Conservation (phyloP, 2,797 vertebrate genomes). For the Monodelphis domestica region DNA sequence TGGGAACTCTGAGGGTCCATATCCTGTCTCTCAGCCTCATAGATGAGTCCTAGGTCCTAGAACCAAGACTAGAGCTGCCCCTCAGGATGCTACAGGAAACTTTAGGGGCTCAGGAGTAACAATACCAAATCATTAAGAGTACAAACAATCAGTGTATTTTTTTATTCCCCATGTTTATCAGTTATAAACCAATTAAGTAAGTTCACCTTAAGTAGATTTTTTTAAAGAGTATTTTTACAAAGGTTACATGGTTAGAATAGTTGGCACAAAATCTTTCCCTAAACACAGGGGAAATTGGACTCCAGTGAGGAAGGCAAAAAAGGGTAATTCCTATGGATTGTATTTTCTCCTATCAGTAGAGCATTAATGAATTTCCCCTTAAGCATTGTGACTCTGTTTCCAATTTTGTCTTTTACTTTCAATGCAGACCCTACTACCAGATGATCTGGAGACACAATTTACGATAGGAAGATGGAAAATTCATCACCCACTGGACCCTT, state of each 20-base stretch:
- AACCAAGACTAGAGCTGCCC: not conserved
- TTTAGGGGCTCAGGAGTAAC: not conserved
- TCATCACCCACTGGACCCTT: not conserved
- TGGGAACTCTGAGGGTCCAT: not conserved
- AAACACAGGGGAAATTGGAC: not conserved
- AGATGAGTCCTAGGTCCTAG: not conserved
- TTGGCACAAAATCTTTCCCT: not conserved
- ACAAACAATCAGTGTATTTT: not conserved
- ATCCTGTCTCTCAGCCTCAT: not conserved
- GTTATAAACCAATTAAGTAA: not conserved
- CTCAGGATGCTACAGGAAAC: not conserved
- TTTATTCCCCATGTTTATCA: not conserved
- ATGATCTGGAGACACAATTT: not conserved
- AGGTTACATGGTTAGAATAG: not conserved
- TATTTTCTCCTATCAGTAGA: not conserved
- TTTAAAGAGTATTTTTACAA: not conserved
- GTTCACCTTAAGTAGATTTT: not conserved
- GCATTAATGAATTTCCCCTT: not conserved
- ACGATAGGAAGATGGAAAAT: not conserved
- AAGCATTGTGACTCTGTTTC: not conserved
- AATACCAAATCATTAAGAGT: not conserved
- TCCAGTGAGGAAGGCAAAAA: not conserved
- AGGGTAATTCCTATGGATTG: not conserved
- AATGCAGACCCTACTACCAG: not conserved
- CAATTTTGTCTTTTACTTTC: not conserved